A percentile compares a stretch with the other conserved stretches of the same genome.
Conservation (phyloP, 2,888 invertebrate species). For the Drosophila imparisetae region DNA sequence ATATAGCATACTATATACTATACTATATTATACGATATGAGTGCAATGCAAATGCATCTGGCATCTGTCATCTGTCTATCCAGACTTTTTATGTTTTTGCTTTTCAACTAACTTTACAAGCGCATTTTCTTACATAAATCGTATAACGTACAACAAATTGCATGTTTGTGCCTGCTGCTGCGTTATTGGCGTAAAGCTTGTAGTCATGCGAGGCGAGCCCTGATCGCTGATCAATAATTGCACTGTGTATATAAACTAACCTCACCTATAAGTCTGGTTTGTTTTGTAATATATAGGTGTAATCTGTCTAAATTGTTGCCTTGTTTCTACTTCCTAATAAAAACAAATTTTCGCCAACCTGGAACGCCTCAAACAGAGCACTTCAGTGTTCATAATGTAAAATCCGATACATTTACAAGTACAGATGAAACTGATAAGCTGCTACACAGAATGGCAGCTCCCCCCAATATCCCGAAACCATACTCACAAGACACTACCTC, state of each 20-base stretch:
- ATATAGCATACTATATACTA: slow-evolving; percentile 69
- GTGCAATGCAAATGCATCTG: slow-evolving; percentile 8
- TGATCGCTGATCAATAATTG: slow-evolving; percentile 52
- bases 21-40: slow-evolving; percentile 17
- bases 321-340: slow-evolving; percentile 74
- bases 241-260: slow-evolving; percentile 72
- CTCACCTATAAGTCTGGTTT: slow-evolving; percentile 63
- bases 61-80: slow-evolving; percentile 23
- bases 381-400: slow-evolving; percentile 83
- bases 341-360: slow-evolving; percentile 43
- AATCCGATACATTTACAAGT: slow-evolving; percentile 74
- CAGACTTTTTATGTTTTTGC: slow-evolving; percentile 36
- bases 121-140: slow-evolving; percentile 56
- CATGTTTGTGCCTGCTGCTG: slow-evolving; percentile 79
- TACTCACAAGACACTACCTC: slow-evolving; percentile 83
- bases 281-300: slow-evolving; percentile 68
- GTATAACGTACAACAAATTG: slow-evolving; percentile 49
- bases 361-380: slow-evolving; percentile 80
- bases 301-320: slow-evolving; percentile 79
- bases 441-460: slow-evolving; percentile 75
- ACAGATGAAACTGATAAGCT: slow-evolving; percentile 82
- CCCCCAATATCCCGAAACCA: slow-evolving; percentile 48
- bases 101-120: slow-evolving; percentile 48
- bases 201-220: slow-evolving; percentile 52
- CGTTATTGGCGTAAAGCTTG: slow-evolving; percentile 70